These are phyloP conservation scores for Spondyliosoma cantharus DNA, from an alignment of 2,797 vertebrate species.

Conservation along the genomic window DNA sequence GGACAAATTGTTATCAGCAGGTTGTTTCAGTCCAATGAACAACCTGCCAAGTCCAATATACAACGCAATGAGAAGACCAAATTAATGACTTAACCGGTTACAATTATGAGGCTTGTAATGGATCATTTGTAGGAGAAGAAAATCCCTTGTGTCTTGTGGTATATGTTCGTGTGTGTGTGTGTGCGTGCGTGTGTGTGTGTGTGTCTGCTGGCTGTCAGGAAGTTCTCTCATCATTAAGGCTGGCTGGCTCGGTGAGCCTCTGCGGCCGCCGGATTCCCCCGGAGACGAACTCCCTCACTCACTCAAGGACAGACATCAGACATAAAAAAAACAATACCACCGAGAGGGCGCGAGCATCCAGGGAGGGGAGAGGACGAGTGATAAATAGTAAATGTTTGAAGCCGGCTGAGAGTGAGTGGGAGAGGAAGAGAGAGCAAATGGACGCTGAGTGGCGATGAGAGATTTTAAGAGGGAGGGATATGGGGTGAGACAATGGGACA, in stretches of 20 bases:
- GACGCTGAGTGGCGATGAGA: slow-evolving; percentile 69
- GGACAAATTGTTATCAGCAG: too few relatives aligned
- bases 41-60: too few relatives aligned
- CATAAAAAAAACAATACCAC: slow-evolving; percentile 80
- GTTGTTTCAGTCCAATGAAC: too few relatives aligned
- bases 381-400: slow-evolving; percentile 68
- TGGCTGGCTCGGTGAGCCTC: slow-evolving; percentile 39
- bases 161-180: slow-evolving; percentile 18
- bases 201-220: slow-evolving; percentile 58
- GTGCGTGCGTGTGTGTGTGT: slow-evolving; percentile 35
- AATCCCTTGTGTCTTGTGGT: background rate
- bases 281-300: slow-evolving; percentile 72
- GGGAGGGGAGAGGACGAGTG: slow-evolving; percentile 50
- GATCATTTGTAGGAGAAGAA: slow-evolving; percentile 1
- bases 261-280: slow-evolving; percentile 59
- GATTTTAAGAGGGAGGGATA: slow-evolving; percentile 74
- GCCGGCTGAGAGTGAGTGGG: slow-evolving; percentile 54
- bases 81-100: background rate
- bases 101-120: background rate
- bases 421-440: slow-evolving; percentile 75
- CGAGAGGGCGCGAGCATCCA: background rate
- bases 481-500: slow-evolving; percentile 72
- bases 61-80: background rate
- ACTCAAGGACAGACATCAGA: slow-evolving; percentile 84
- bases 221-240: slow-evolving; percentile 68